These are phyloP conservation scores for Lordiphosa clarofinis DNA, from an alignment of 1,140 invertebrate genomes.

Conservation along the genomic window DNA sequence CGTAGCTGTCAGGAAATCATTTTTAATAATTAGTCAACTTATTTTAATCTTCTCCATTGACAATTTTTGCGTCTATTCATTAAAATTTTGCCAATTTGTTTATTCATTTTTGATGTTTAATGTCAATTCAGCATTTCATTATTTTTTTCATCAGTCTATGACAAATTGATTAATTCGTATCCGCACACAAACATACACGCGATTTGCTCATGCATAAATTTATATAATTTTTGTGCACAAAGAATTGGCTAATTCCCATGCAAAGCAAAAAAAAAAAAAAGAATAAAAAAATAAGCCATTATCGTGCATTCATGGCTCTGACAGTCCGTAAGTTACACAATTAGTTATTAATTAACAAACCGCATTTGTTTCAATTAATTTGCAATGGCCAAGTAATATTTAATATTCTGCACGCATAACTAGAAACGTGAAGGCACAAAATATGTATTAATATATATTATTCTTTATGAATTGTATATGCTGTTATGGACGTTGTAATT, in stretches of 20 bases:
- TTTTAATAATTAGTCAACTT: constrained; percentile 16
- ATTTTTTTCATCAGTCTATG: constrained; percentile 14
- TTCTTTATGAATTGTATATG: constrained; percentile 5
- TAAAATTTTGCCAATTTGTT: constrained; percentile 14
- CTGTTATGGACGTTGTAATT: constrained; percentile 10
- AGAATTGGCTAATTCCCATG: constrained; percentile 29
- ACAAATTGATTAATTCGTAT: constrained; percentile 39
- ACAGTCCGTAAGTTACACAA: constrained; percentile 34
- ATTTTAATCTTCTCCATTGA: constrained; percentile 25
- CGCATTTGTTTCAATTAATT: constrained; percentile 51
- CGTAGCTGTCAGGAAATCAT: constrained; percentile 8
- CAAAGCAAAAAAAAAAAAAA: not conserved
- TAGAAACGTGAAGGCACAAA: constrained; percentile 6
- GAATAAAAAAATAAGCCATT: not conserved
- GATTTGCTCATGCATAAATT: constrained; percentile 37
- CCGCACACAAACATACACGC: constrained; percentile 7
- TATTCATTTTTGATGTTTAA: constrained; percentile 23
- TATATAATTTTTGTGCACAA: constrained; percentile 28
- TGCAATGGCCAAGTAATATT: constrained; percentile 13
- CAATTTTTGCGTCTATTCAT: constrained; percentile 17
- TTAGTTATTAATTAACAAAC: constrained; percentile 60
- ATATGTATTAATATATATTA: constrained; percentile 7
- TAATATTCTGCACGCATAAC: constrained; percentile 16
- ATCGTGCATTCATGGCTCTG: constrained; percentile 23
- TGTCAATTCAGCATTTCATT: constrained; percentile 8